A percentile compares a stretch with the other conserved stretches of the same genome.
phyloP scores from a whole-genome alignment of 2,888 invertebrate genomes.

The Charanyca ferruginea region DNA sequence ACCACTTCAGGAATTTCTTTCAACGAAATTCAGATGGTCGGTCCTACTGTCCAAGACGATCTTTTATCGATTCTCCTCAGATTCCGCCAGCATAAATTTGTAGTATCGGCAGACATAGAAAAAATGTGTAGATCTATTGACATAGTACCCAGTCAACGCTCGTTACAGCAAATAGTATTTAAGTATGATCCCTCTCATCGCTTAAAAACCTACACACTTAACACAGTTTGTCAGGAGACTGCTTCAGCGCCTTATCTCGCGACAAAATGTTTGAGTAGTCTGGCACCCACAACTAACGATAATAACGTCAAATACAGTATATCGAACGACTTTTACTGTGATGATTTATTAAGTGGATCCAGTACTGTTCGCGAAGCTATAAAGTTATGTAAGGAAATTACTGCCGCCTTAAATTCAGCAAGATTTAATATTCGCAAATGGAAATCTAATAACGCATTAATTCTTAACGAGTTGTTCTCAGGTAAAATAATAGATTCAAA shows the following conservation, averaged over 20 bases:
- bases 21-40: slow-evolving; percentile 45
- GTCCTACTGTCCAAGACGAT: slow-evolving; percentile 46
- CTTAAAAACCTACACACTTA: too few species aligned
- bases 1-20: too few species aligned
- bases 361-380: slow-evolving; percentile 1
- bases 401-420: not conserved
- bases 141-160: too few species aligned
- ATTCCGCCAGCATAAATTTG: slow-evolving; percentile 47
- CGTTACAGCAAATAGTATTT: too few species aligned
- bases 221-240: too few species aligned
- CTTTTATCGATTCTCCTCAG: slow-evolving; percentile 41
- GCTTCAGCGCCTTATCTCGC: slow-evolving; percentile 6
- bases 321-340: slow-evolving; percentile 5
- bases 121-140: too few species aligned
- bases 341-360: too few species aligned
- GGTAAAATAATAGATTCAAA: slow-evolving; percentile 7
- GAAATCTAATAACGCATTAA: too few species aligned
- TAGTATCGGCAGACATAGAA: slow-evolving; percentile 48
- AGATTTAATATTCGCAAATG: too few species aligned
- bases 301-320: slow-evolving; percentile 5
- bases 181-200: too few species aligned
- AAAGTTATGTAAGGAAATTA: slow-evolving; percentile 7
- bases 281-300: slow-evolving; percentile 5
- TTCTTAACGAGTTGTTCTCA: too few species aligned
- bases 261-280: slow-evolving; percentile 11